These are phyloP conservation scores for Trachelus stipa DNA, from an alignment of 2,888 invertebrate species.

Conservation along the genomic window DNA sequence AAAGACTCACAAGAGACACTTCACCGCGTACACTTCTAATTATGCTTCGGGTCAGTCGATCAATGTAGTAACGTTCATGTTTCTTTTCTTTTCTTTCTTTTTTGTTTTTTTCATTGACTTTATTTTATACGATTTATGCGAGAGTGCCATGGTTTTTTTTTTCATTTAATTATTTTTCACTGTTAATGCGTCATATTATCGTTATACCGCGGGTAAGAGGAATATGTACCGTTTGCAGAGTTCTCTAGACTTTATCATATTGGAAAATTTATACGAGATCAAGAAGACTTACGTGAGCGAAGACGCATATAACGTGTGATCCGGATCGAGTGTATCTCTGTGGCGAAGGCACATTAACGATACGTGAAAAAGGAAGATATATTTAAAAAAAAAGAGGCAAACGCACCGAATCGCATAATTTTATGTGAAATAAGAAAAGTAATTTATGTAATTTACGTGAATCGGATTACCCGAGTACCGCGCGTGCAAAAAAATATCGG, in stretches of 20 bases:
- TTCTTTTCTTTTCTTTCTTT: slow-evolving; percentile 5
- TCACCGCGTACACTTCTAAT: background rate
- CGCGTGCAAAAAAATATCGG: no score
- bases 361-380: background rate
- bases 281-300: background rate
- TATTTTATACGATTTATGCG: slow-evolving; percentile 21
- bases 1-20: background rate
- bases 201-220: background rate
- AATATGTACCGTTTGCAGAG: background rate
- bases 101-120: slow-evolving; percentile 8
- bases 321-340: background rate
- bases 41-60: background rate
- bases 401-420: background rate
- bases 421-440: background rate
- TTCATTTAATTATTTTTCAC: slow-evolving; percentile 18
- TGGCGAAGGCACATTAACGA: background rate
- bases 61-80: background rate
- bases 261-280: background rate
- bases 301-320: background rate
- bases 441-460: background rate
- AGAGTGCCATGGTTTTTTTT: slow-evolving; percentile 6
- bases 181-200: slow-evolving; percentile 21
- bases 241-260: background rate
- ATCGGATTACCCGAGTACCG: background rate
- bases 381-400: background rate